Evolutionary conservation across 2,113 vertebrate species (phyloP).

Genomic region (Aspidoscelis tigris): DNA sequence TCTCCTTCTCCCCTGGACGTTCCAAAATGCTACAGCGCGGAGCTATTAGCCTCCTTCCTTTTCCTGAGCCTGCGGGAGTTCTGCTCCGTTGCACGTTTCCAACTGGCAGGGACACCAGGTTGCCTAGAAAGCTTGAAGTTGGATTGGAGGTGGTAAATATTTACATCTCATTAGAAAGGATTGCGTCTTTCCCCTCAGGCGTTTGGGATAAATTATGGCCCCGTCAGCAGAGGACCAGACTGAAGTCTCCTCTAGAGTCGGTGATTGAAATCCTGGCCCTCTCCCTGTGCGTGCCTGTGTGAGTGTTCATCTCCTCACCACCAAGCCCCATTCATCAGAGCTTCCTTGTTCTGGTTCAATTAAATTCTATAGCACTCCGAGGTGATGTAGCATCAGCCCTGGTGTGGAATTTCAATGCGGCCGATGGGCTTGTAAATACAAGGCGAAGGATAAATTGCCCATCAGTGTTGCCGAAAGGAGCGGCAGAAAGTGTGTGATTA

Average conservation of each 20-base stretch:
- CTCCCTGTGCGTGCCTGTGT: background rate
- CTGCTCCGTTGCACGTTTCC: too few species aligned
- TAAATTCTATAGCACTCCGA: constrained; percentile 65
- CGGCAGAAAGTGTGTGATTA: constrained; percentile 70
- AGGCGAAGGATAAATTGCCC: constrained; percentile 75
- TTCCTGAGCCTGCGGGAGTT: too few species aligned
- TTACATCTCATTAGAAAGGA: background rate
- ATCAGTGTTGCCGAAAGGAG: constrained; percentile 65
- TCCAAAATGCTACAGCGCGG: too few species aligned
- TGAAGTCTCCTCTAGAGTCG: constrained; percentile 42
- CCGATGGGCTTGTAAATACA: constrained; percentile 70
- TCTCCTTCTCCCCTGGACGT: too few species aligned
- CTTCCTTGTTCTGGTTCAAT: constrained; percentile 68
- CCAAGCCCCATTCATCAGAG: constrained; percentile 71
- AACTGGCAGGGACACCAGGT: too few species aligned
- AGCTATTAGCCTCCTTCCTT: too few species aligned
- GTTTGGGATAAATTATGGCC: background rate
- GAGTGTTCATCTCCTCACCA: constrained; percentile 5
- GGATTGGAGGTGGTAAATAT: background rate
- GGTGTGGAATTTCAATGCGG: constrained; percentile 65
- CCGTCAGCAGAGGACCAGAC: background rate
- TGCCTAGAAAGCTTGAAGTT: background rate
- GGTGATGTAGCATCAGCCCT: constrained; percentile 56
- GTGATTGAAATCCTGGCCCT: constrained; percentile 66
- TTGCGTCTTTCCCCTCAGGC: background rate